Conservation (phyloP, 2,888 invertebrate species). For the Scaptomyza polygonia region DNA sequence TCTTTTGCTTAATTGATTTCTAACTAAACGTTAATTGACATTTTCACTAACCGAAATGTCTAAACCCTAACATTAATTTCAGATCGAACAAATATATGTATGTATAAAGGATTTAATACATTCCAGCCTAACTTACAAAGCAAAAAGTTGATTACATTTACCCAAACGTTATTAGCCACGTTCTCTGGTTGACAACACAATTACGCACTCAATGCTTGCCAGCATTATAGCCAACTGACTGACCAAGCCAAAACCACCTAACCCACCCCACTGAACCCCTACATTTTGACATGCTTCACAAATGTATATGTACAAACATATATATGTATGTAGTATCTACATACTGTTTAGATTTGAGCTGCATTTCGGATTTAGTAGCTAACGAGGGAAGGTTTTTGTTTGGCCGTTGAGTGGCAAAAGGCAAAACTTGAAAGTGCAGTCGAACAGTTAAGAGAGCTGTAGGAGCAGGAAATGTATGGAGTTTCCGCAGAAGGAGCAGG, state of each 20-base stretch:
- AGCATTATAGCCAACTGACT: constrained; percentile 22
- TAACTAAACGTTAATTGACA: too few relatives aligned
- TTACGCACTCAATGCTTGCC: constrained; percentile 10
- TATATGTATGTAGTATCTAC: not conserved
- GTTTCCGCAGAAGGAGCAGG: constrained; percentile 58
- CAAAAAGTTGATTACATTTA: not conserved
- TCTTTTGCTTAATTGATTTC: too few relatives aligned
- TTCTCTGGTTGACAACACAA: constrained; percentile 9
- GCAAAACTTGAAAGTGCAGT: constrained; percentile 66
- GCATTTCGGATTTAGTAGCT: constrained; percentile 39
- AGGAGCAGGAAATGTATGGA: constrained; percentile 63
- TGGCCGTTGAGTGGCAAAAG: constrained; percentile 22
- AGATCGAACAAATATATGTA: not conserved
- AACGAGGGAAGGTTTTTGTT: constrained; percentile 47
- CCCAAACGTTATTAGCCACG: constrained; percentile 1
- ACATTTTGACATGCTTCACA: constrained; percentile 30
- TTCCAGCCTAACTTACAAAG: not conserved
- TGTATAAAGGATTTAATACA: too few relatives aligned
- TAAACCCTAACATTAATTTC: too few relatives aligned
- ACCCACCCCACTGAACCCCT: not conserved
- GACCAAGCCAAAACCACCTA: constrained; percentile 20
- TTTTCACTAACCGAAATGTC: too few relatives aligned
- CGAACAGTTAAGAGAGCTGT: constrained; percentile 43
- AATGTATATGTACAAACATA: not conserved
- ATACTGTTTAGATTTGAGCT: constrained; percentile 7